Evolutionary conservation across 2,888 invertebrate species (phyloP).

Genomic region (Cactoblastis cactorum): DNA sequence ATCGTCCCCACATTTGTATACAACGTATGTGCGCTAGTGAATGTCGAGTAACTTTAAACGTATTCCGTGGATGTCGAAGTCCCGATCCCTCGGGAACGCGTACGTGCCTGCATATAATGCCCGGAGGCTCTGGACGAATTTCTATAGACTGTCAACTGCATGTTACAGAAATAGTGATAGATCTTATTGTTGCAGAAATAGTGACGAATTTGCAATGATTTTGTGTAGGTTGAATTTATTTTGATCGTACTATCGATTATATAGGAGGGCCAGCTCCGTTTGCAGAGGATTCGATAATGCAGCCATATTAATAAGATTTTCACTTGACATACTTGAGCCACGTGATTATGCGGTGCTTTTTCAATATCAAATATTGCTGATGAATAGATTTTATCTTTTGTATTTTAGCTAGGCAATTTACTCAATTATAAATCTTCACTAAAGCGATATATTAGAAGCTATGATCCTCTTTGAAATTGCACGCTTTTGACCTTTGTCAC

Average conservation of each 20-base stretch:
- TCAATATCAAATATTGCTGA: too few relatives aligned
- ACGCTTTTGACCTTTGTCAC: too few relatives aligned
- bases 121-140: constrained; percentile 27
- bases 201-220: too few relatives aligned
- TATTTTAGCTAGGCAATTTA: too few relatives aligned
- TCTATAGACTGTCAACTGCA: constrained; percentile 2
- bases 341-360: too few relatives aligned
- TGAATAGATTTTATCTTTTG: too few relatives aligned
- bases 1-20: constrained; percentile 9
- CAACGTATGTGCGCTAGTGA: constrained; percentile 20
- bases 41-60: constrained; percentile 37
- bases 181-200: too few relatives aligned
- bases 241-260: neutral
- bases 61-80: constrained; percentile 49
- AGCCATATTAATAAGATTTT: constrained; percentile 7
- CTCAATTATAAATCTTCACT: too few relatives aligned
- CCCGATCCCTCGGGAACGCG: constrained; percentile 45
- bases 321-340: neutral
- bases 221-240: too few relatives aligned
- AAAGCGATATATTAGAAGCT: too few relatives aligned
- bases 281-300: neutral
- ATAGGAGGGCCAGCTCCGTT: neutral
- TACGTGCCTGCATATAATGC: constrained; percentile 50
- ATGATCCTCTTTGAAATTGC: too few relatives aligned
- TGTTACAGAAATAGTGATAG: too few relatives aligned